These are phyloP conservation scores for Athene noctua DNA, from an alignment of 2,113 vertebrate species.

Conservation along the genomic window DNA sequence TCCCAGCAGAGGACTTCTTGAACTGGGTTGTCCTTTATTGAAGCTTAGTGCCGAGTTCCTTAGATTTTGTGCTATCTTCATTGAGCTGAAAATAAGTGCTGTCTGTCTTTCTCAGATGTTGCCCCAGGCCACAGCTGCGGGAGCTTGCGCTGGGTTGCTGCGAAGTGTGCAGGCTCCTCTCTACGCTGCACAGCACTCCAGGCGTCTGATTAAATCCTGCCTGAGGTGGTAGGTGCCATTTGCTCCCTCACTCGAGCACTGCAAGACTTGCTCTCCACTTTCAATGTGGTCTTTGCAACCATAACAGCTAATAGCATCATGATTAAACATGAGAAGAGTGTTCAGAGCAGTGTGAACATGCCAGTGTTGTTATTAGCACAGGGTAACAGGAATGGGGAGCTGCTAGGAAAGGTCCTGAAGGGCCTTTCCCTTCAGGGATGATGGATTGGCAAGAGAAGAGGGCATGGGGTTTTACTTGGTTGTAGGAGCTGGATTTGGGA, in stretches of 20 bases:
- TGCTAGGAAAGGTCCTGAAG: not conserved
- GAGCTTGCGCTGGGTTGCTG: not conserved
- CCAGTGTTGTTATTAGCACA: not conserved
- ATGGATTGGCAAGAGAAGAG: not conserved
- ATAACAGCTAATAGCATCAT: not conserved
- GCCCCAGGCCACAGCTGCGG: not conserved
- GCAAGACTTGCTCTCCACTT: not conserved
- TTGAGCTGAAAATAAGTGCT: not conserved
- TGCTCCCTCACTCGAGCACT: not conserved
- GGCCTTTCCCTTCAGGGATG: not conserved
- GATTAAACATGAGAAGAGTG: not conserved
- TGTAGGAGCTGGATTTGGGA: not conserved
- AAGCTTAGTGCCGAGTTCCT: not conserved
- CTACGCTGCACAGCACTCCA: not conserved
- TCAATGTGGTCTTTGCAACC: not conserved
- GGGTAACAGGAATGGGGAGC: not conserved
- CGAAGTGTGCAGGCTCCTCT: not conserved
- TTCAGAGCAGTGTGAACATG: not conserved
- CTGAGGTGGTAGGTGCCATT: fast-evolving
- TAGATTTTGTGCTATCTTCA: not conserved
- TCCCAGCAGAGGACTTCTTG: not conserved
- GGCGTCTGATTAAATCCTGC: not conserved
- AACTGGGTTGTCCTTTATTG: not conserved
- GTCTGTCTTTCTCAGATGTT: not conserved
- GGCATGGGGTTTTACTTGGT: not conserved